phyloP scores from a whole-genome alignment of 2,797 vertebrate species.

The Oryzias sinensis region DNA sequence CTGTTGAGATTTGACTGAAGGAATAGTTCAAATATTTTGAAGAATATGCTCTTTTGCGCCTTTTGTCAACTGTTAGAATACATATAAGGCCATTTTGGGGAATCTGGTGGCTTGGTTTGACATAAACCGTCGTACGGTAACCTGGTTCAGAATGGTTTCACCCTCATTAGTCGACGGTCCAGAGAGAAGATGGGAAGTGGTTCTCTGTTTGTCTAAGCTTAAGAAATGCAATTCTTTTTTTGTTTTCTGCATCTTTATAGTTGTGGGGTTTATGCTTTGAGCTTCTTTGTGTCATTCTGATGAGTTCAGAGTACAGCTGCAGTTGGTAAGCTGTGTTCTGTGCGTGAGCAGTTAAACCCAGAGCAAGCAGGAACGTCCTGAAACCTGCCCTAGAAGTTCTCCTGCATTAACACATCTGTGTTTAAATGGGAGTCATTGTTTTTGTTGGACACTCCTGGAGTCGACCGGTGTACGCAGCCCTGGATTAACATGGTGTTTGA shows the following conservation, averaged over 20 bases:
- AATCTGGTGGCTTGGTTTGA: neutral
- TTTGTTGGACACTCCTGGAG: neutral
- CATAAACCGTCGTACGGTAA: neutral
- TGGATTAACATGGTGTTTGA: neutral
- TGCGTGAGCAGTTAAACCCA: too few species aligned
- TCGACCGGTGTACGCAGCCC: neutral
- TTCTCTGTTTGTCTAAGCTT: too few species aligned
- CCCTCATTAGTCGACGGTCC: too few species aligned
- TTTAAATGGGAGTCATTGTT: too few species aligned
- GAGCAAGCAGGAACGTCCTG: neutral
- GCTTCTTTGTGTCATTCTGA: too few species aligned
- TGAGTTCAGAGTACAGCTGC: too few species aligned
- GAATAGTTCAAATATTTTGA: constrained; percentile 1
- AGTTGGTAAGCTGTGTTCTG: too few species aligned
- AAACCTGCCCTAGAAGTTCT: neutral
- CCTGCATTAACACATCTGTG: too few species aligned
- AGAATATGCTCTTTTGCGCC: neutral
- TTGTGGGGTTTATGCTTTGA: too few species aligned
- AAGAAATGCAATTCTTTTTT: too few species aligned
- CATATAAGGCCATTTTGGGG: constrained; percentile 1
- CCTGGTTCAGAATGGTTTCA: neutral
- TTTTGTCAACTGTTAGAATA: constrained; percentile 1
- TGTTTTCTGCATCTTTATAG: too few species aligned
- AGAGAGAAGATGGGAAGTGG: neutral
- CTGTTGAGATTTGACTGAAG: constrained; percentile 15